Percentiles rank a stretch among this genome's conserved stretches.
Evolutionary conservation across 2,797 vertebrate genomes (phyloP).

Genomic region (Acrossocheilus wenchowensis): DNA sequence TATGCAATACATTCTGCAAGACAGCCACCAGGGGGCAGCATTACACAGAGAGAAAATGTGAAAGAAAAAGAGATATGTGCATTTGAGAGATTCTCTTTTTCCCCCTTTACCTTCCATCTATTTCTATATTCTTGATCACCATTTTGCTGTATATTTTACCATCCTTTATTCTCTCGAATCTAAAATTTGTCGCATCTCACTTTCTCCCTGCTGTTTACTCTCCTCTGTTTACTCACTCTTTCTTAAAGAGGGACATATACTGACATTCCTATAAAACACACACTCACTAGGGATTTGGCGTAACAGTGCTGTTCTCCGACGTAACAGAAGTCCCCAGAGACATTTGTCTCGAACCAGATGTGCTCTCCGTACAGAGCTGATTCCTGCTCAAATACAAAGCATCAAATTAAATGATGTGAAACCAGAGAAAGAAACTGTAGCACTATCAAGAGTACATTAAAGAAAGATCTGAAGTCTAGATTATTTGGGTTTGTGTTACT

Average conservation of each 20-base stretch:
- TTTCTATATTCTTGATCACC: background rate
- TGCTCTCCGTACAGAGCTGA: slow-evolving; percentile 90
- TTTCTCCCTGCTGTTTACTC: background rate
- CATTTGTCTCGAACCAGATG: slow-evolving; percentile 94
- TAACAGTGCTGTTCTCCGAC: slow-evolving; percentile 93
- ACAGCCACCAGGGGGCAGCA: slow-evolving; percentile 45
- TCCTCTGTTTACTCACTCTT: background rate
- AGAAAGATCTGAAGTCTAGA: slow-evolving; percentile 12
- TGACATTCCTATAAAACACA: slow-evolving; percentile 36
- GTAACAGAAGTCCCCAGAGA: slow-evolving; percentile 94
- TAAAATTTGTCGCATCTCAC: background rate
- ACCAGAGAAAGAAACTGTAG: background rate
- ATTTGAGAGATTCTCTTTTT: background rate
- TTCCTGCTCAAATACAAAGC: slow-evolving; percentile 77
- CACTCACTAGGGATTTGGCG: slow-evolving; percentile 89
- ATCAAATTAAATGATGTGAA: background rate
- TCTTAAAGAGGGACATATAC: background rate
- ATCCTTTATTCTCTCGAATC: background rate
- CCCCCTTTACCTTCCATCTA: background rate
- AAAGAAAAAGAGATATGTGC: background rate
- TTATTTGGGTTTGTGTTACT: slow-evolving; percentile 72
- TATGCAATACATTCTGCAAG: background rate
- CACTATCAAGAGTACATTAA: background rate
- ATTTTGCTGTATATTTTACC: background rate
- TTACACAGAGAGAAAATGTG: background rate